A percentile compares a stretch with the other conserved stretches of the same genome.
Conservation (phyloP, 2,888 invertebrate species). For the Caenorhabditis sp. region DNA sequence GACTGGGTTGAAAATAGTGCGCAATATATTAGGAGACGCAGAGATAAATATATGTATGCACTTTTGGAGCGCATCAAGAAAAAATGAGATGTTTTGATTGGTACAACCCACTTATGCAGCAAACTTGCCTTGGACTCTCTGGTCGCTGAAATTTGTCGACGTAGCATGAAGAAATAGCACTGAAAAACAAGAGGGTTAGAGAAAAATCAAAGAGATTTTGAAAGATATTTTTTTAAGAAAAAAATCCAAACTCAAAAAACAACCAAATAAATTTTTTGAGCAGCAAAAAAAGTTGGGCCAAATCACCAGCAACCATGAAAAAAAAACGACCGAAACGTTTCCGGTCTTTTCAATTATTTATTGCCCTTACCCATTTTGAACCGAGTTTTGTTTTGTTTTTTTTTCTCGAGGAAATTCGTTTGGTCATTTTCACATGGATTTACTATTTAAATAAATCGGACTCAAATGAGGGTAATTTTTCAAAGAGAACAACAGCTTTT, state of each 20-base stretch:
- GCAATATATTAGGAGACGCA: conserved; percentile 3
- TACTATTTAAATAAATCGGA: too few species aligned
- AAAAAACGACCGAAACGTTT: not conserved
- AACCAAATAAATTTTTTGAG: too few species aligned
- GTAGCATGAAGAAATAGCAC: too few species aligned
- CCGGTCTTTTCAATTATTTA: not conserved
- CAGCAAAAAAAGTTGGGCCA: too few species aligned
- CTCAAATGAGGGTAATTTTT: too few species aligned
- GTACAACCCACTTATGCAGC: not conserved
- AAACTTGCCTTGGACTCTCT: conserved; percentile 24
- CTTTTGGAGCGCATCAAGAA: not conserved
- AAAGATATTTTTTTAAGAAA: not conserved
- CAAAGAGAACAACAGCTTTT: too few species aligned
- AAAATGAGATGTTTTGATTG: not conserved
- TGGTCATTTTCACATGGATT: not conserved
- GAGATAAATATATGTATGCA: conserved; percentile 3
- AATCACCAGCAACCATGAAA: too few species aligned
- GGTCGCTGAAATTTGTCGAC: conserved; percentile 24
- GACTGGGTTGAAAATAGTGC: not conserved
- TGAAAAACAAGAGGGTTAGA: too few species aligned
- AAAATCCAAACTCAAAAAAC: not conserved
- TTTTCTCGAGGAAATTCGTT: not conserved
- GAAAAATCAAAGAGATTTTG: not conserved
- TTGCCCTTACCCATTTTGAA: not conserved
- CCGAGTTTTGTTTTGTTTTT: not conserved